Evolutionary conservation across 2,888 invertebrate species (phyloP).

Genomic region (Eulithis prunata): DNA sequence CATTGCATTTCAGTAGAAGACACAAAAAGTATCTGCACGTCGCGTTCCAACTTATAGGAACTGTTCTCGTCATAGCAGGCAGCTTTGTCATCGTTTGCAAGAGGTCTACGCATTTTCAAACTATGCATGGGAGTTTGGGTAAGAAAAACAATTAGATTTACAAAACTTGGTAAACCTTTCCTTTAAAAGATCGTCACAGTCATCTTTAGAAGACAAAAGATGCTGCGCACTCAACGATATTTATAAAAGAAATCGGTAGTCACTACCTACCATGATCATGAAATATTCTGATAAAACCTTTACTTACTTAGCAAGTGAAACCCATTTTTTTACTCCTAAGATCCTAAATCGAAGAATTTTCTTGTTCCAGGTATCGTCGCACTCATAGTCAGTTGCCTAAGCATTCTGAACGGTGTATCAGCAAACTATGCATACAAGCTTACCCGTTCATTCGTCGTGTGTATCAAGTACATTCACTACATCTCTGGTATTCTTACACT

Average conservation of each 20-base stretch:
- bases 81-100: conserved; percentile 44
- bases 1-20: conserved; percentile 46
- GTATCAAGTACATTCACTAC: conserved; percentile 50
- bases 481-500: conserved; percentile 50
- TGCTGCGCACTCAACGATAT: too few relatives aligned
- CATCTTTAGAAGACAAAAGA: too few relatives aligned
- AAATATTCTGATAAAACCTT: too few relatives aligned
- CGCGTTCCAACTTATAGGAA: conserved; percentile 46
- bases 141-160: conserved; percentile 5
- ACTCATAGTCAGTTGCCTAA: conserved; percentile 45
- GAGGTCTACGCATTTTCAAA: conserved; percentile 46
- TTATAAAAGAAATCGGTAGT: too few relatives aligned
- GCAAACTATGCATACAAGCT: conserved; percentile 45
- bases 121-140: conserved; percentile 53
- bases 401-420: conserved; percentile 49
- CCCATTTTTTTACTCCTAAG: too few relatives aligned
- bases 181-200: too few relatives aligned
- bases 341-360: too few relatives aligned
- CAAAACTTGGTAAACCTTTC: too few relatives aligned
- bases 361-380: conserved; percentile 55
- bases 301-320: too few relatives aligned
- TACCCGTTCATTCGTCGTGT: conserved; percentile 33
- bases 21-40: conserved; percentile 48
- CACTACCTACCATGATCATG: too few relatives aligned
- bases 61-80: conserved; percentile 45